Percentiles rank a stretch among this genome's conserved stretches.
Evolutionary conservation across 2,113 vertebrate species (phyloP).

Genomic region (Pelecanoides urinatrix): DNA sequence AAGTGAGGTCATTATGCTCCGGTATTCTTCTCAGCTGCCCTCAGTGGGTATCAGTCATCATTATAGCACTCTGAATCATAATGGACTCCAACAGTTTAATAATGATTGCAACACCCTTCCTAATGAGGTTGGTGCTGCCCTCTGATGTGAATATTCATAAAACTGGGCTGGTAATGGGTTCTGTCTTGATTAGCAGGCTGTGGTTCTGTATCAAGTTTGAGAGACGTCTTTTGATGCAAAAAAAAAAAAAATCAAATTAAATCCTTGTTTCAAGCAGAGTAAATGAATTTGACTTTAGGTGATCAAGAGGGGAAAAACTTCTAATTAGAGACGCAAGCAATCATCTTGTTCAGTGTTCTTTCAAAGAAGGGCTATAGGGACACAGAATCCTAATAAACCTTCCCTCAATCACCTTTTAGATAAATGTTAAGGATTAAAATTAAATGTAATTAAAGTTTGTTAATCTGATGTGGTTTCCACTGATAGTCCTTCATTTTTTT

Average conservation of each 20-base stretch:
- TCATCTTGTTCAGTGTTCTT: conserved; percentile 64
- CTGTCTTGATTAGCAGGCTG: conserved; percentile 45
- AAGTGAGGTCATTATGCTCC: conserved; percentile 11
- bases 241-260: conserved; percentile 73
- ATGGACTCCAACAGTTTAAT: conserved; percentile 66
- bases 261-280: conserved; percentile 75
- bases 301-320: conserved; percentile 73
- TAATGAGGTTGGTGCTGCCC: conserved; percentile 35
- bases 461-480: conserved; percentile 43
- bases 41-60: conserved; percentile 51
- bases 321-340: conserved; percentile 74
- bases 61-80: conserved; percentile 28
- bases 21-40: conserved; percentile 21
- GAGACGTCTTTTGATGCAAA: conserved; percentile 51
- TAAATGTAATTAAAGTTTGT: conserved; percentile 74
- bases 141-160: conserved; percentile 59
- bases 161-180: conserved; percentile 24
- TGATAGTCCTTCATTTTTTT: background rate
- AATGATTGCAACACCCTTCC: conserved; percentile 42
- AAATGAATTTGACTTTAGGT: conserved; percentile 81
- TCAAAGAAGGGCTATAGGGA: conserved; percentile 66
- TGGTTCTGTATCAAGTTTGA: conserved; percentile 58
- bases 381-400: conserved; percentile 68
- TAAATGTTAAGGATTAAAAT: conserved; percentile 73
- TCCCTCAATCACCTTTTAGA: conserved; percentile 70